phyloP scores from a whole-genome alignment of 2,888 invertebrate genomes.

The Pinctada fucata region DNA sequence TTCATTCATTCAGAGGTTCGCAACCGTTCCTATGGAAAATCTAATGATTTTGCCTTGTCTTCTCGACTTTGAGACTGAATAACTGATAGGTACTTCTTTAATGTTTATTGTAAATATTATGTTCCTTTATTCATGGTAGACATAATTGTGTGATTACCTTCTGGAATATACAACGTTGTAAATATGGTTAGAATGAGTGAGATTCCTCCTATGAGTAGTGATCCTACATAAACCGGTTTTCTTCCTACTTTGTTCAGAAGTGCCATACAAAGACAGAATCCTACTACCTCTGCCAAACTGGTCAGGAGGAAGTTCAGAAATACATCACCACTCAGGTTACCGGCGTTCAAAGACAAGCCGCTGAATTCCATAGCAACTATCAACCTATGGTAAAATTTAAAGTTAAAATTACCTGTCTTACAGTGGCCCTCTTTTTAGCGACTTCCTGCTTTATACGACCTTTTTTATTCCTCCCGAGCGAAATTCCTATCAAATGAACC shows the following conservation, averaged over 20 bases:
- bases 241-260: slow-evolving; percentile 86
- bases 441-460: no score
- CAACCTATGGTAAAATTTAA: slow-evolving; percentile 80
- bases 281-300: slow-evolving; percentile 86
- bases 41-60: no score
- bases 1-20: no score
- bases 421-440: no score
- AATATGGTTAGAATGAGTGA: slow-evolving; percentile 22
- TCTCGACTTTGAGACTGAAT: no score
- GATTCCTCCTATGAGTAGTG: slow-evolving; percentile 30
- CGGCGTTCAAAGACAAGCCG: slow-evolving; percentile 86
- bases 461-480: no score
- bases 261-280: slow-evolving; percentile 80
- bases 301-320: slow-evolving; percentile 85
- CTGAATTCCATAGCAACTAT: slow-evolving; percentile 88
- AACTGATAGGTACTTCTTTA: no score
- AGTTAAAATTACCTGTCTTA: no score
- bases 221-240: slow-evolving; percentile 83
- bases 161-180: slow-evolving; percentile 13
- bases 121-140: no score
- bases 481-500: no score
- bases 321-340: slow-evolving; percentile 84
- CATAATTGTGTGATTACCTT: neutral
- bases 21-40: no score
- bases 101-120: no score